Percentiles rank a stretch among this genome's conserved stretches.
These are phyloP conservation scores for Dicaeum eximium DNA, from an alignment of 2,113 vertebrate genomes.

Conservation along the genomic window DNA sequence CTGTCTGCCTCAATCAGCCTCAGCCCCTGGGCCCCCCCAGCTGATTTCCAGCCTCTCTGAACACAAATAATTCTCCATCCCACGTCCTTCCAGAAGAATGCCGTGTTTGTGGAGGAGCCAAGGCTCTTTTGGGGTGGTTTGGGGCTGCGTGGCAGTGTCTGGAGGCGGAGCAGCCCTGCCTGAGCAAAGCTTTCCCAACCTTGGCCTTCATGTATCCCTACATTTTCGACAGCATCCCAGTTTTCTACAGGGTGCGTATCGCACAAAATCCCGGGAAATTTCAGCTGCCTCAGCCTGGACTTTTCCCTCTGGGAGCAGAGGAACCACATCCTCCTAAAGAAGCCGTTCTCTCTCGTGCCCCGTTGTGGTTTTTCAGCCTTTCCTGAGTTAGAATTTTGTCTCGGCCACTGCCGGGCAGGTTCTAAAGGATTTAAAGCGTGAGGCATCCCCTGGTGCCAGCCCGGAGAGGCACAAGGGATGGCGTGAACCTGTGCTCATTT, in stretches of 20 bases:
- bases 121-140: not conserved
- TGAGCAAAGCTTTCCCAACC: slow-evolving; percentile 80
- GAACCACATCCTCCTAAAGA: not conserved
- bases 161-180: slow-evolving; percentile 70
- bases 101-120: not conserved
- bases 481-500: not conserved
- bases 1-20: not conserved
- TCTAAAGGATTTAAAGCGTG: not conserved
- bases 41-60: not conserved
- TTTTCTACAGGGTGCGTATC: slow-evolving; percentile 87
- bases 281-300: not conserved
- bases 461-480: not conserved
- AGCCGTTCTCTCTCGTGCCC: not conserved
- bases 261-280: not conserved
- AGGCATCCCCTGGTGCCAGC: not conserved
- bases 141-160: not conserved
- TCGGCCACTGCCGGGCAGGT: not conserved
- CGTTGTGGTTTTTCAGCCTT: not conserved
- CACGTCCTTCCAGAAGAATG: not conserved
- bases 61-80: not conserved
- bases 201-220: slow-evolving; percentile 87
- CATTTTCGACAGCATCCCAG: slow-evolving; percentile 91
- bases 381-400: not conserved
- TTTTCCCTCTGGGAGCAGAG: slow-evolving; percentile 17
- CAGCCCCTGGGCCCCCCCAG: not conserved